Evolutionary conservation across 2,113 vertebrate genomes (phyloP).

Genomic region (Octodon degus): DNA sequence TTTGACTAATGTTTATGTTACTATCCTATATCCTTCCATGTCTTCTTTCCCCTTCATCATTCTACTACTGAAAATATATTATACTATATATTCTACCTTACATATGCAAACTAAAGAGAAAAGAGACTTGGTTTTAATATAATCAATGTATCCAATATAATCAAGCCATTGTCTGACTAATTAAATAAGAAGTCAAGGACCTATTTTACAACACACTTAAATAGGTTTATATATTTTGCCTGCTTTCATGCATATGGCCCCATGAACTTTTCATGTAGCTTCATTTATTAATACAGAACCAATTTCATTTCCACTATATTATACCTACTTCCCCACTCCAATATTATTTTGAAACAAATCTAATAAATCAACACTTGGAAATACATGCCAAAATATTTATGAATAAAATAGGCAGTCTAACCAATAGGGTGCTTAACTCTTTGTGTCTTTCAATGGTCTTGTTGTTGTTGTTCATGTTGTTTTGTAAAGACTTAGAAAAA

Average conservation of each 20-base stretch:
- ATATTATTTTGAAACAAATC: constrained; percentile 66
- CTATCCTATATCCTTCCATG: not conserved
- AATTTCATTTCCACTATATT: constrained; percentile 52
- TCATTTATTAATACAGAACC: constrained; percentile 67
- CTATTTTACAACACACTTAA: constrained; percentile 43
- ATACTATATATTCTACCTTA: not conserved
- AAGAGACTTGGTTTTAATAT: not conserved
- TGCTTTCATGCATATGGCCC: constrained; percentile 52
- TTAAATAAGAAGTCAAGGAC: constrained; percentile 50
- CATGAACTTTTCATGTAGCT: not conserved
- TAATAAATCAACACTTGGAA: constrained; percentile 61
- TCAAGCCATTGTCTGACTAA: not conserved
- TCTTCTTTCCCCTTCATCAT: not conserved
- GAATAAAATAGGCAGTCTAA: constrained; percentile 51
- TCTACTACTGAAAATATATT: not conserved
- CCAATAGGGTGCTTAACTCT: not conserved
- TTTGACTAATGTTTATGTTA: not conserved
- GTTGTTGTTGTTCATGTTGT: not conserved
- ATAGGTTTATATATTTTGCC: constrained; percentile 29
- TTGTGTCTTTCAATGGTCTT: not conserved
- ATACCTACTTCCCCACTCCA: constrained; percentile 18
- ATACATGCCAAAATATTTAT: constrained; percentile 60
- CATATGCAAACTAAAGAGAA: not conserved
- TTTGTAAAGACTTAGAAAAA: constrained; percentile 18
- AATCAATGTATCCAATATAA: not conserved